Evolutionary conservation across 2,113 vertebrate species (phyloP), one percentile per base, ranked within the genome.

Genomic region (Coracopsis vasa): DNA sequence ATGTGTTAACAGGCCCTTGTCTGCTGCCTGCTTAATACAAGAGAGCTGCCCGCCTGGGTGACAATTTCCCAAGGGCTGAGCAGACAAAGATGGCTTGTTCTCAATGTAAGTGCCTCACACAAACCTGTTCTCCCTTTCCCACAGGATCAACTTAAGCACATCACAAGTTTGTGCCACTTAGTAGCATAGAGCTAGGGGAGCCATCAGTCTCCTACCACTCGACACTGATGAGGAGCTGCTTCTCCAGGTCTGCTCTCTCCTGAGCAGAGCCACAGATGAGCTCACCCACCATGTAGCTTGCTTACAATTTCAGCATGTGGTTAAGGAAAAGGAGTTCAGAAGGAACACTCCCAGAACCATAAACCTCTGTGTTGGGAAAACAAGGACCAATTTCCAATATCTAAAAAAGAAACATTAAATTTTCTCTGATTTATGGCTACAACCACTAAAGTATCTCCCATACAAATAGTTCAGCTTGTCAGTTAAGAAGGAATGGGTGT

Each of bases 11-110:
- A 4, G 42, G 5, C 20, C 27, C 60, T 37, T 25, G 74, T 21
- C 66, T 67, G 50, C 50, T 65, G 54, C 47, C 31, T 7, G 7
- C 18, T 5, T 0, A 0, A 9, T n/a, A 44, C 67, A 24, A n/a
- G 39, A 65, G 23, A 31, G 9, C 35, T 3, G 0, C 48, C n/a
- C 0, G 1, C 31, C 14, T 0, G 0, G 21, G 62, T 48, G 23
- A 73, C 37, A 16, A 0, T 58, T 45, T 53, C 17, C 41, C 31
- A 5, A 15, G 41, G 72, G 35, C 61, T 61, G 62, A 64, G 72
- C 33, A 51, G 17, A 21, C 54, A 81, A 53, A 58, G 23, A 48
- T 24, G 47, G 8, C 31, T 79, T 50, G 15, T 20, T 61, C n/a
- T 61, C 25, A 10, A 0, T 3, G 7, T 11, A 21, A 61, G 29